Conservation (phyloP, 1,140 invertebrate species). For the Drosophila suzukii region DNA sequence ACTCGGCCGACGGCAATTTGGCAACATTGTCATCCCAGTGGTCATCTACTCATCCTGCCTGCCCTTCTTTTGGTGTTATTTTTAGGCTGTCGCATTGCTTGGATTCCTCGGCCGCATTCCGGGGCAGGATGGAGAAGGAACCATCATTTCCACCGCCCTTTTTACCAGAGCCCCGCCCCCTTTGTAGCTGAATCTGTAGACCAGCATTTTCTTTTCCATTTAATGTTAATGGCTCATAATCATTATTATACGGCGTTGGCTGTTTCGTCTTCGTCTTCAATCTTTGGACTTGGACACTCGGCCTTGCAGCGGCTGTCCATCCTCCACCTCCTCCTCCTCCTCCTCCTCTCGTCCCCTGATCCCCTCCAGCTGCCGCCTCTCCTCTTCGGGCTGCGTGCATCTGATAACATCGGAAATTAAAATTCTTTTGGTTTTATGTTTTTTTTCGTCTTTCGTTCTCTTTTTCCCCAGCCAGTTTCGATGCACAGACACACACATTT, state of each 20-base stretch:
- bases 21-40: conserved; percentile 71
- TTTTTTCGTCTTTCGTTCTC: conserved; percentile 43
- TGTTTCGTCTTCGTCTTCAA: conserved; percentile 72
- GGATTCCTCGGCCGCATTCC: conserved; percentile 73
- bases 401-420: conserved; percentile 83
- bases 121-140: conserved; percentile 5
- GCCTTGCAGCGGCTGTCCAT: conserved; percentile 38
- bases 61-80: conserved; percentile 57
- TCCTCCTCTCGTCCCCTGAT: conserved; percentile 1
- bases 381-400: conserved; percentile 71
- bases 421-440: conserved; percentile 83
- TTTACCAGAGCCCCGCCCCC: conserved; percentile 15
- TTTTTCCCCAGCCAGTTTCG: conserved; percentile 44
- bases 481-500: conserved; percentile 22
- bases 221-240: conserved; percentile 84
- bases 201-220: conserved; percentile 83
- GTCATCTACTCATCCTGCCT: conserved; percentile 12
- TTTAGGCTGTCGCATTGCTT: conserved; percentile 75
- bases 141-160: conserved; percentile 12
- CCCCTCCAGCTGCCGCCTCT: conserved; percentile 29
- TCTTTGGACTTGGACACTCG: conserved; percentile 41
- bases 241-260: conserved; percentile 83
- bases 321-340: conserved; percentile 6
- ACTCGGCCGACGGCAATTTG: conserved; percentile 58
- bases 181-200: conserved; percentile 74